Conservation (phyloP, 2,888 invertebrate species). For the Villa cingulata region DNA sequence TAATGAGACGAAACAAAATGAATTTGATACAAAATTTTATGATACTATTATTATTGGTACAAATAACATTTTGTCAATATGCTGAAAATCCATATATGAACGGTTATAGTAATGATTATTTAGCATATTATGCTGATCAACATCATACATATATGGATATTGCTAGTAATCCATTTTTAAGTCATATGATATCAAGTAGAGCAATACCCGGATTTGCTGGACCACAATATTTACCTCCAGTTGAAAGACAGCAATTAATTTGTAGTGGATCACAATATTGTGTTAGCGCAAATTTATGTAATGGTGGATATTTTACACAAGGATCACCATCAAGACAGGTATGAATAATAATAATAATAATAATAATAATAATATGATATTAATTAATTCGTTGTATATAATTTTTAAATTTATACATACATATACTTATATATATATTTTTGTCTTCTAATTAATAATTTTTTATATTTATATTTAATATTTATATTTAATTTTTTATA, state of each 20-base stretch:
- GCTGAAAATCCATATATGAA: slow-evolving; percentile 9
- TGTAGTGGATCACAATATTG: slow-evolving; percentile 50
- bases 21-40: neutral
- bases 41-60: slow-evolving; percentile 5
- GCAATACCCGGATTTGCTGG: slow-evolving; percentile 10
- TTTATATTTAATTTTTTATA: too few relatives aligned
- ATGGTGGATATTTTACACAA: slow-evolving; percentile 38
- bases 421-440: too few relatives aligned
- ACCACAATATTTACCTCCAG: slow-evolving; percentile 14
- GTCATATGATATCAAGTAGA: slow-evolving; percentile 8
- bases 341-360: too few relatives aligned
- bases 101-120: slow-evolving; percentile 11
- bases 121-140: slow-evolving; percentile 9
- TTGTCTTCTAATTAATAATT: neutral
- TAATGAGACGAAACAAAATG: slow-evolving; percentile 8
- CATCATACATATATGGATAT: slow-evolving; percentile 2
- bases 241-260: slow-evolving; percentile 16
- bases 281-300: slow-evolving; percentile 45
- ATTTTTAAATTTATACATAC: neutral
- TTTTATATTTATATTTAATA: too few relatives aligned
- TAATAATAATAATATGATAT: too few relatives aligned
- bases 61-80: slow-evolving; percentile 6
- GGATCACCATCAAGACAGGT: slow-evolving; percentile 4
- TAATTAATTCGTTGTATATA: too few relatives aligned
- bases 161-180: slow-evolving; percentile 4